Conservation (phyloP, 2,113 vertebrate genomes). For the Piliocolobus tephrosceles region DNA sequence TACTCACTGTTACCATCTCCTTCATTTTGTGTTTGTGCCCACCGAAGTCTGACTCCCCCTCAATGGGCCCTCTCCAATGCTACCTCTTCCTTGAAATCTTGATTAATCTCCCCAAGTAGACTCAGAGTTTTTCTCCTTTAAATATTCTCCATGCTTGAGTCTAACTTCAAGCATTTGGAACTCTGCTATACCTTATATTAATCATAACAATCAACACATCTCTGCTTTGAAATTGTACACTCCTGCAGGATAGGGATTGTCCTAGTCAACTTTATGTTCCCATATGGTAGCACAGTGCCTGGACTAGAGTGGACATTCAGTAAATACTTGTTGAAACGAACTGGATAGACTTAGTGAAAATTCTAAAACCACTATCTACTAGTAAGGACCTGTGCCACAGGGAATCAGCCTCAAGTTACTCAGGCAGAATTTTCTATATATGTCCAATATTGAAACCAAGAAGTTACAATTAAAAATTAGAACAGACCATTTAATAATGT, state of each 20-base stretch:
- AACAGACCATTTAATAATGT: background rate
- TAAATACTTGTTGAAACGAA: background rate
- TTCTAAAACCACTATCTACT: background rate
- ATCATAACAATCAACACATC: background rate
- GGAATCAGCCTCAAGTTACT: background rate
- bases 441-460: background rate
- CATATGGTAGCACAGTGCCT: too few species aligned
- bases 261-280: background rate
- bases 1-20: accelerated
- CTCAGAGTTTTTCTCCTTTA: background rate
- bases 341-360: background rate
- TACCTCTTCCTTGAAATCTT: background rate
- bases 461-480: background rate
- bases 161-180: background rate
- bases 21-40: background rate
- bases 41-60: too few species aligned
- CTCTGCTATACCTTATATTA: background rate
- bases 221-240: background rate
- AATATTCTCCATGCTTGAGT: background rate
- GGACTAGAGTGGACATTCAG: background rate
- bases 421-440: background rate
- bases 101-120: background rate
- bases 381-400: background rate
- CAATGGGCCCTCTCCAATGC: background rate
- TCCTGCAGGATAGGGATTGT: background rate